Conservation (phyloP, 2,797 vertebrate species). For the Podarcis siculus region DNA sequence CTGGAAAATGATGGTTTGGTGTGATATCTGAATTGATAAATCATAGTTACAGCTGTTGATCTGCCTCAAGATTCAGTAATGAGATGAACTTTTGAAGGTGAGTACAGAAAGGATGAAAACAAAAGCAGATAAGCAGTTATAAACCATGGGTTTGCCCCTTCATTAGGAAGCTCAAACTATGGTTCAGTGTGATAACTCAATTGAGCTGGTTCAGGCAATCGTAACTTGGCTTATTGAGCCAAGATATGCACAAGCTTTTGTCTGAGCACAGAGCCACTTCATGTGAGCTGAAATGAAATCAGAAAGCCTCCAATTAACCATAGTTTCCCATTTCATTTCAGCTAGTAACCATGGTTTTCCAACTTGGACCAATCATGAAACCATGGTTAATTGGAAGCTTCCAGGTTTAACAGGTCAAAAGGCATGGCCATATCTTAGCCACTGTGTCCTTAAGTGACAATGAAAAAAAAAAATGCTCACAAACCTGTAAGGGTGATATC, state of each 20-base stretch:
- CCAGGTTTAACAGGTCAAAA: neutral
- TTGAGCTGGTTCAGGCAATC: neutral
- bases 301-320: neutral
- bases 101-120: neutral
- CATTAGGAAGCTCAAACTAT: neutral
- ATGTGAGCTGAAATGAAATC: too few species aligned
- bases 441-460: neutral
- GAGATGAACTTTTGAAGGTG: neutral
- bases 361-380: neutral
- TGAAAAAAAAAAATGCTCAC: constrained; percentile 31
- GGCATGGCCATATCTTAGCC: neutral
- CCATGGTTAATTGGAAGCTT: neutral
- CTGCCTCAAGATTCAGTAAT: neutral
- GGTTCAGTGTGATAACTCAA: neutral
- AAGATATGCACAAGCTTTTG: too few species aligned
- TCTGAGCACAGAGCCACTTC: too few species aligned
- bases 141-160: neutral
- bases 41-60: too few species aligned
- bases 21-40: too few species aligned
- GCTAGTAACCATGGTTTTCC: neutral
- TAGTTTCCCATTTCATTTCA: neutral
- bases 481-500: constrained; percentile 88
- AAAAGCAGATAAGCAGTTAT: neutral
- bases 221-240: too few species aligned
- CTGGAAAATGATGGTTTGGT: neutral